Conservation (phyloP, 2,888 invertebrate species). For the Adineta ricciae region DNA sequence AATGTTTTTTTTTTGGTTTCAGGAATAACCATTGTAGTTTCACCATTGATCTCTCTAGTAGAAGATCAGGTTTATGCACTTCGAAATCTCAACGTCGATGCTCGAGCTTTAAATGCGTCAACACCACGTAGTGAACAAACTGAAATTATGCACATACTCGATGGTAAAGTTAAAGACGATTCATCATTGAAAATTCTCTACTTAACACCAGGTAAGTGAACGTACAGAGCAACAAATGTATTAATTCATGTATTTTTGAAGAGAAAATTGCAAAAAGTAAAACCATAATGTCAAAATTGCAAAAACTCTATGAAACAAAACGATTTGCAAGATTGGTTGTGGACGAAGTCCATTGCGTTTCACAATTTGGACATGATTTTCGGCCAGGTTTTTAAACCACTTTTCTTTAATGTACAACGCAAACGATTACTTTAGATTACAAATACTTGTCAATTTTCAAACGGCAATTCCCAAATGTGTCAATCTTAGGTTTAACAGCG, state of each 20-base stretch:
- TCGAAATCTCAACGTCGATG: constrained; percentile 55
- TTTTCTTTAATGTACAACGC: not conserved
- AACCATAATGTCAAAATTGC: constrained; percentile 71
- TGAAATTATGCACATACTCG: constrained; percentile 54
- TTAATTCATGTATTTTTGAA: constrained; percentile 16
- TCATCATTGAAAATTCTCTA: constrained; percentile 63
- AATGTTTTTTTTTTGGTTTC: constrained; percentile 41
- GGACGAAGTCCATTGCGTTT: constrained; percentile 87
- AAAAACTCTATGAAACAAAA: constrained; percentile 65
- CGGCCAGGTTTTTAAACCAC: constrained; percentile 48
- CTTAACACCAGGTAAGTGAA: constrained; percentile 63
- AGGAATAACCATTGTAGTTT: constrained; percentile 70
- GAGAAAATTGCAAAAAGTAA: constrained; percentile 69
- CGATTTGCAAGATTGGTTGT: constrained; percentile 70
- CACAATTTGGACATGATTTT: constrained; percentile 89
- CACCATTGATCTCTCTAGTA: constrained; percentile 79
- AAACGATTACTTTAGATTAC: constrained; percentile 55
- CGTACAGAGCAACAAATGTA: constrained; percentile 37
- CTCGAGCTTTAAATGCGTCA: constrained; percentile 62
- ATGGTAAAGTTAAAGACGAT: constrained; percentile 53
- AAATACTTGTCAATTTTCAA: constrained; percentile 72
- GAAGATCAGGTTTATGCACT: constrained; percentile 74
- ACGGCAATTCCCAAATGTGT: constrained; percentile 64
- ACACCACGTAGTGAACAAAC: constrained; percentile 58
- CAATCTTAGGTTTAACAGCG: constrained; percentile 77